phyloP scores from a whole-genome alignment of 2,888 invertebrate genomes.

The Drosophila atripex region DNA sequence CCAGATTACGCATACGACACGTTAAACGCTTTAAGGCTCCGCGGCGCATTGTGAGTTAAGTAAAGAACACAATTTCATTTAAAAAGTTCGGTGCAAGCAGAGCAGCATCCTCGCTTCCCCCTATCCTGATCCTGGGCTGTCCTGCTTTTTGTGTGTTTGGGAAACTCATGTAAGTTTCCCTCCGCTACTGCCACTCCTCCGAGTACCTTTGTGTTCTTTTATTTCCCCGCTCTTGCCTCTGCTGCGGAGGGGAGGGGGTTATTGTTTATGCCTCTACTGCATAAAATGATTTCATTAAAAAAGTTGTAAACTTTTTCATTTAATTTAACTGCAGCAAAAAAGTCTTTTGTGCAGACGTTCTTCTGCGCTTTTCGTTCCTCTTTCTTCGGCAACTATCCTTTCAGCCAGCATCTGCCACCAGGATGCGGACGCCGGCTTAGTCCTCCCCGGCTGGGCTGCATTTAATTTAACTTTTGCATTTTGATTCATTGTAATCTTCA shows the following conservation, averaged over 20 bases:
- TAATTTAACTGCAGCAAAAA: conserved; percentile 75
- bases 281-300: conserved; percentile 80
- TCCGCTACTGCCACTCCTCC: conserved; percentile 12
- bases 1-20: conserved; percentile 70
- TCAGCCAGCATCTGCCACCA: conserved; percentile 47
- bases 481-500: conserved; percentile 50
- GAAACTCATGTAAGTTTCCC: conserved; percentile 50
- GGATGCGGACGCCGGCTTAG: conserved; percentile 17
- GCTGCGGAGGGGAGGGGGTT: conserved; percentile 52
- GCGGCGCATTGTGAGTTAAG: conserved; percentile 48
- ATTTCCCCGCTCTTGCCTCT: conserved; percentile 53
- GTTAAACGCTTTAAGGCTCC: conserved; percentile 63
- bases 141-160: conserved; percentile 10
- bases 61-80: conserved; percentile 53
- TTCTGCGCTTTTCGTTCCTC: background rate
- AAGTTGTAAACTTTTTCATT: conserved; percentile 78
- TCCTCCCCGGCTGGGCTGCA: conserved; percentile 4
- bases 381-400: conserved; percentile 38
- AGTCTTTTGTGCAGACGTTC: conserved; percentile 69
- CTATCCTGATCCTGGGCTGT: no score
- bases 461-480: conserved; percentile 76
- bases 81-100: conserved; percentile 53
- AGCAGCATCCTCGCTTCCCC: conserved; percentile 29
- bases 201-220: conserved; percentile 32
- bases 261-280: conserved; percentile 74